phyloP scores from a whole-genome alignment of 2,888 invertebrate genomes.

The Bibio marci region DNA sequence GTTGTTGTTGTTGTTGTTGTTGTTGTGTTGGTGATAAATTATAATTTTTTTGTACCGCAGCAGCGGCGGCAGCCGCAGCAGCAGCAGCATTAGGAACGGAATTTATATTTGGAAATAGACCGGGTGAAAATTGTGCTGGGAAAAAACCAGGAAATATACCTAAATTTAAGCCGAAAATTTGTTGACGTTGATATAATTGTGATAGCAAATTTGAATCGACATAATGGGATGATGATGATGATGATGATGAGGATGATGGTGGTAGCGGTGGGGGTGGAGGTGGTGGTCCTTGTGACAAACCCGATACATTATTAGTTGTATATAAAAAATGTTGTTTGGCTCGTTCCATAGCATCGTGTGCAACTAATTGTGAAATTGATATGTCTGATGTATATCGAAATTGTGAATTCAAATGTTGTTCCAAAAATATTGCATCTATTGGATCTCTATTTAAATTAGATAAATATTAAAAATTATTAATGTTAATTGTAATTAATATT shows the following conservation, averaged over 20 bases:
- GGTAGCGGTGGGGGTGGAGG: too few relatives aligned
- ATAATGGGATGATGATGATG: too few relatives aligned
- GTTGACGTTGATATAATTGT: slow-evolving; percentile 28
- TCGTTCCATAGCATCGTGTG: slow-evolving; percentile 28
- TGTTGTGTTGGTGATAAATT: slow-evolving; percentile 13
- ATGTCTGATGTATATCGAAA: slow-evolving; percentile 26
- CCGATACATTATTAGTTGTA: slow-evolving; percentile 30
- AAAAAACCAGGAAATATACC: slow-evolving; percentile 31
- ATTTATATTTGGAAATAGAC: too few relatives aligned
- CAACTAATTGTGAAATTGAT: slow-evolving; percentile 25
- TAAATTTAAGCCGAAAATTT: slow-evolving; percentile 26
- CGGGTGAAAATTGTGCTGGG: too few relatives aligned
- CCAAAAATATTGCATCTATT: slow-evolving; percentile 28
- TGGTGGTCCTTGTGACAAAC: too few relatives aligned
- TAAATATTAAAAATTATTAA: slow-evolving; percentile 3
- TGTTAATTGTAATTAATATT: too few relatives aligned
- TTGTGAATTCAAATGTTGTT: slow-evolving; percentile 28
- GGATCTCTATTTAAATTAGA: slow-evolving; percentile 22
- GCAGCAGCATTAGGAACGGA: slow-evolving; percentile 2
- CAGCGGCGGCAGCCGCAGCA: slow-evolving; percentile 1
- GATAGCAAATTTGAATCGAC: slow-evolving; percentile 15
- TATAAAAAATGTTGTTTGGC: slow-evolving; percentile 30
- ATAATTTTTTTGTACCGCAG: neutral
- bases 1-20: slow-evolving; percentile 21
- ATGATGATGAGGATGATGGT: slow-evolving; percentile 15